A percentile compares a stretch with the other conserved stretches of the same genome.
Evolutionary conservation across 2,113 vertebrate genomes (phyloP).

Genomic region (Platysternon megacephalum): DNA sequence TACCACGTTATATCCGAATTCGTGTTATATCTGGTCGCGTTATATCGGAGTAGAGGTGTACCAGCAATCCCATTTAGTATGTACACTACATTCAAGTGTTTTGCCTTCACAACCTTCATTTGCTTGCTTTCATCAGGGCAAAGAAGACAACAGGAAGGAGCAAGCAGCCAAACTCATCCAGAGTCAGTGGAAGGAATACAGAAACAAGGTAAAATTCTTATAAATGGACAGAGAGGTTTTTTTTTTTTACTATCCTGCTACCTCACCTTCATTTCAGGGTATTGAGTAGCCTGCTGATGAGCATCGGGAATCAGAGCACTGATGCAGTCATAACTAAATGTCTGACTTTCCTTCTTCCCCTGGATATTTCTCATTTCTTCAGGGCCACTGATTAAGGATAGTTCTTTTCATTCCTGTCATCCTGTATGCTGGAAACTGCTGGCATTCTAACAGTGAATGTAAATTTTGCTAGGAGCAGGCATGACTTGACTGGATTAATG

Average conservation of each 20-base stretch:
- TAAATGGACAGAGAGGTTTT: accelerated
- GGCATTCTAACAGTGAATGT: background rate
- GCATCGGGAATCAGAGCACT: background rate
- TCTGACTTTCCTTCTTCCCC: background rate
- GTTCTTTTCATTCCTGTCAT: background rate
- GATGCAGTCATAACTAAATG: background rate
- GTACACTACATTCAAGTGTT: background rate
- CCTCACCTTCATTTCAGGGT: background rate
- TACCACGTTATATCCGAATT: too few species aligned
- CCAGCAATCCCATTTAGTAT: background rate
- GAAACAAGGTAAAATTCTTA: conserved; percentile 71
- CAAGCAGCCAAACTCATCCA: conserved; percentile 83
- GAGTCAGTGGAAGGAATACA: conserved; percentile 80
- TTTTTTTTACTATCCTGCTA: background rate
- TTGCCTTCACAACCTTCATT: background rate
- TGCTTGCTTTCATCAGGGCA: background rate
- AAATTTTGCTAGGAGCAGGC: background rate
- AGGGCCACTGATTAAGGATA: background rate
- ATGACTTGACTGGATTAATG: background rate
- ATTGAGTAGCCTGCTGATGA: background rate
- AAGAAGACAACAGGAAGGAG: conserved; percentile 44
- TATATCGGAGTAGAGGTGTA: too few species aligned
- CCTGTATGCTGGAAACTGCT: background rate
- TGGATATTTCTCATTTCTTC: background rate
- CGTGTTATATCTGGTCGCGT: too few species aligned